Percentiles rank a stretch among this genome's conserved stretches.
phyloP scores from a whole-genome alignment of 2,888 invertebrate species.

The Scaptomyza caliginosa region DNA sequence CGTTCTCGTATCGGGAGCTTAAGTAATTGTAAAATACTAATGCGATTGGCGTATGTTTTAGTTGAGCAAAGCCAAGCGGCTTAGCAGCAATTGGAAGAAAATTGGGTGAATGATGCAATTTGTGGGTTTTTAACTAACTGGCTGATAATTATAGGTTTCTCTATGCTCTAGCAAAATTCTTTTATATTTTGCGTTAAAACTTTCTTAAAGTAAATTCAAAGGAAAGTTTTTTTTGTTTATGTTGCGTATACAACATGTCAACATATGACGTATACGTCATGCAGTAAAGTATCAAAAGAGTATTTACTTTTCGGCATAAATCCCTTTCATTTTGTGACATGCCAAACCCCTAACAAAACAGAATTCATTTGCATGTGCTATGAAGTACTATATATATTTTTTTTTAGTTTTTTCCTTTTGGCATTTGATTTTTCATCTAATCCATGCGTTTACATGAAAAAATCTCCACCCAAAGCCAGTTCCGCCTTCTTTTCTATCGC shows the following conservation, averaged over 20 bases:
- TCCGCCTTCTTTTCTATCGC: not conserved
- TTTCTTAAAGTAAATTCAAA: too few relatives aligned
- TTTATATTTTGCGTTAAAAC: too few relatives aligned
- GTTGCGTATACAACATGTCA: not conserved
- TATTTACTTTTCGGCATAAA: not conserved
- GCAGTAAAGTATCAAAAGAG: not conserved
- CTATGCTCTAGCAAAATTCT: not conserved
- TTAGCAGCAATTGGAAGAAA: not conserved
- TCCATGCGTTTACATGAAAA: constrained; percentile 67
- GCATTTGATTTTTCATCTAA: constrained; percentile 73
- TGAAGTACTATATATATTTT: constrained; percentile 17
- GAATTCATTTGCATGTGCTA: constrained; percentile 72
- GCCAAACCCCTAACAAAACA: constrained; percentile 45
- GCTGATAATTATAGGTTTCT: not conserved
- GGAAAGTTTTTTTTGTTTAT: not conserved
- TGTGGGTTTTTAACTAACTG: not conserved
- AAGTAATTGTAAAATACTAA: constrained; percentile 71
- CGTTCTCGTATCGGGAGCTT: constrained; percentile 37
- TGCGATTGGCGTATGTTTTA: constrained; percentile 61
- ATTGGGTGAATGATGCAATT: not conserved
- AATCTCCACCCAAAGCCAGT: constrained; percentile 2
- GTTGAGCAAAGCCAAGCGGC: constrained; percentile 54
- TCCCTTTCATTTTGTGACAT: constrained; percentile 5
- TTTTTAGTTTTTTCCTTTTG: constrained; percentile 6
- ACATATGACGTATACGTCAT: not conserved